phyloP scores from a whole-genome alignment of 2,888 invertebrate species.

The Drosophila rubida region DNA sequence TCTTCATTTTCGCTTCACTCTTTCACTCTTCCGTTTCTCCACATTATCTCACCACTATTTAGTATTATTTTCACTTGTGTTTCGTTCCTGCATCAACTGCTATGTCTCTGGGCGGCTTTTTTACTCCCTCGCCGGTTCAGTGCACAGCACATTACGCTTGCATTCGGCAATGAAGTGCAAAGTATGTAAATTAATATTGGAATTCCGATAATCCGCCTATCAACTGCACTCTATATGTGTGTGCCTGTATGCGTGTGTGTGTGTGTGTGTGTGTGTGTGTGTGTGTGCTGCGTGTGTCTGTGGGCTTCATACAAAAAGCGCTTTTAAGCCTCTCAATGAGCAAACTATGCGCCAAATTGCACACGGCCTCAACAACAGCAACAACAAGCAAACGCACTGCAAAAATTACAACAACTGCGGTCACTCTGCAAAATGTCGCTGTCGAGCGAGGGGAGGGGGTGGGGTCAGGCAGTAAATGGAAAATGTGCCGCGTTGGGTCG shows the following conservation, averaged over 20 bases:
- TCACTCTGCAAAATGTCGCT: constrained; percentile 20
- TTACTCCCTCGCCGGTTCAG: neutral
- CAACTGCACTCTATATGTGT: constrained; percentile 38
- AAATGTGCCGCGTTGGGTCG: constrained; percentile 26
- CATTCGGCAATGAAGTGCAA: constrained; percentile 62
- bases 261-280: constrained; percentile 1
- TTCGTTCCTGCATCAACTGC: too few relatives aligned
- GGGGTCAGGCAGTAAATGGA: constrained; percentile 23
- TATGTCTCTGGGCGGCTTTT: too few relatives aligned
- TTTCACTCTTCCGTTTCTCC: too few relatives aligned
- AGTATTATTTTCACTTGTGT: too few relatives aligned
- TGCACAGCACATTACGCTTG: constrained; percentile 18
- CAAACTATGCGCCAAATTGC: constrained; percentile 46
- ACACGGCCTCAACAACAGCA: constrained; percentile 18
- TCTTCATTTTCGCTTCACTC: neutral
- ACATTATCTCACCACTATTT: too few relatives aligned
- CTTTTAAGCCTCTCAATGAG: constrained; percentile 43
- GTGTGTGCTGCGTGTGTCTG: constrained; percentile 3
- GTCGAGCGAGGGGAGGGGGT: neutral
- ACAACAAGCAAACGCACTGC: constrained; percentile 10
- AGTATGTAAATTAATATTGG: constrained; percentile 72
- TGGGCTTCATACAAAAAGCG: constrained; percentile 22
- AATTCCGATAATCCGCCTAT: constrained; percentile 67
- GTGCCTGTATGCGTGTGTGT: constrained; percentile 4
- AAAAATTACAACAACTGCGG: constrained; percentile 2